Conservation (phyloP, 2,888 invertebrate genomes). For the Malthinus seriepunctatus region DNA sequence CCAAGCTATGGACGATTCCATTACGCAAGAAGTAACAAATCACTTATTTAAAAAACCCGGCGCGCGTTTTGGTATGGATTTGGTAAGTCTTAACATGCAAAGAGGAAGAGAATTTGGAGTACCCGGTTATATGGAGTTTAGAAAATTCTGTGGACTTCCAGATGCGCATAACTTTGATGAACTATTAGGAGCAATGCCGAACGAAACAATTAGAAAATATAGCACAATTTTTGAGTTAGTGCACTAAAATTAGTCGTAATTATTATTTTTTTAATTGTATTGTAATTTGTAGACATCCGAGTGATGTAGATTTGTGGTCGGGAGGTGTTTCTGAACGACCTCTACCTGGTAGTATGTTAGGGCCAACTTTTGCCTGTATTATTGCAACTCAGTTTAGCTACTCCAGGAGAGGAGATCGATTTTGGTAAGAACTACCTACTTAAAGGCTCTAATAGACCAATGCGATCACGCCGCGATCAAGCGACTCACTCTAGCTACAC, state of each 20-base stretch:
- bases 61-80: conserved; percentile 81
- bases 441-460: too few species aligned
- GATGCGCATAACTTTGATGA: conserved; percentile 78
- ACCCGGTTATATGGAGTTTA: conserved; percentile 91
- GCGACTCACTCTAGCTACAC: too few species aligned
- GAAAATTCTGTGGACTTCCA: conserved; percentile 87
- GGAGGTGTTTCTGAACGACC: conserved; percentile 92
- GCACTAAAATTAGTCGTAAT: neutral
- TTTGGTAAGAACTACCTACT: conserved; percentile 65
- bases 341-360: conserved; percentile 88
- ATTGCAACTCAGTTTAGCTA: conserved; percentile 93
- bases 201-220: conserved; percentile 82
- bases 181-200: conserved; percentile 85
- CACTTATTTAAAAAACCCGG: conserved; percentile 84
- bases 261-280: neutral
- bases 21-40: conserved; percentile 88
- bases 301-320: conserved; percentile 93
- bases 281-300: conserved; percentile 67
- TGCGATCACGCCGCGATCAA: too few species aligned
- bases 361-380: conserved; percentile 92
- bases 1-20: conserved; percentile 93
- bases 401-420: conserved; percentile 86
- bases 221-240: conserved; percentile 80
- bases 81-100: conserved; percentile 93
- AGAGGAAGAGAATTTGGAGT: conserved; percentile 89